Conservation (phyloP, 1,140 invertebrate genomes). For the Euwallacea similis region DNA sequence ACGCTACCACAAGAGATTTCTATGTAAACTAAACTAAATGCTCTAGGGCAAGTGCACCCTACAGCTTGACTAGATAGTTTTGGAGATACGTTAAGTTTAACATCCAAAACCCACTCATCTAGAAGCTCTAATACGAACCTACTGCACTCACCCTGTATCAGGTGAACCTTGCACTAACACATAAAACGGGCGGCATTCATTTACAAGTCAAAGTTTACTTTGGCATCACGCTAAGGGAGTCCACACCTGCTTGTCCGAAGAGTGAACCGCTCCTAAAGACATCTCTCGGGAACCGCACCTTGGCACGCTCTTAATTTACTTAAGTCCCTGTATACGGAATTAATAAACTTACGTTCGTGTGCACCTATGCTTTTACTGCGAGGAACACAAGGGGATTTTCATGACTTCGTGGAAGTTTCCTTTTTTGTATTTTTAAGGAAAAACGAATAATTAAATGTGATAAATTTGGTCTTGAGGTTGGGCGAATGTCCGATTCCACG, state of each 20-base stretch:
- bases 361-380: neutral
- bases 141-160: conserved; percentile 1
- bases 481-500: too few relatives aligned
- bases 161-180: neutral
- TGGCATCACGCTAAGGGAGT: conserved; percentile 51
- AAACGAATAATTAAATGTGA: too few relatives aligned
- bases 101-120: neutral
- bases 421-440: too few relatives aligned
- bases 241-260: conserved; percentile 47
- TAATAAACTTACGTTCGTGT: conserved; percentile 29
- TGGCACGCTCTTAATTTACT: conserved; percentile 48
- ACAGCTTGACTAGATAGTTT: too few relatives aligned
- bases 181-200: conserved; percentile 46
- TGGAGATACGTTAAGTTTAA: neutral
- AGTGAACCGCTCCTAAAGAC: conserved; percentile 49
- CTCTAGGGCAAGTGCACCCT: too few relatives aligned
- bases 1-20: too few relatives aligned
- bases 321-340: conserved; percentile 38
- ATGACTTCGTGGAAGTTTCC: too few relatives aligned
- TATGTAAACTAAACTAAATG: too few relatives aligned
- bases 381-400: neutral
- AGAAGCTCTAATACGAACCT: neutral
- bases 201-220: conserved; percentile 51
- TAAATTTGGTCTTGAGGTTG: too few relatives aligned
- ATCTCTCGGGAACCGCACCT: conserved; percentile 51